These are phyloP conservation scores for Adelosebastes latens DNA, from an alignment of 2,797 vertebrate species.

Conservation along the genomic window DNA sequence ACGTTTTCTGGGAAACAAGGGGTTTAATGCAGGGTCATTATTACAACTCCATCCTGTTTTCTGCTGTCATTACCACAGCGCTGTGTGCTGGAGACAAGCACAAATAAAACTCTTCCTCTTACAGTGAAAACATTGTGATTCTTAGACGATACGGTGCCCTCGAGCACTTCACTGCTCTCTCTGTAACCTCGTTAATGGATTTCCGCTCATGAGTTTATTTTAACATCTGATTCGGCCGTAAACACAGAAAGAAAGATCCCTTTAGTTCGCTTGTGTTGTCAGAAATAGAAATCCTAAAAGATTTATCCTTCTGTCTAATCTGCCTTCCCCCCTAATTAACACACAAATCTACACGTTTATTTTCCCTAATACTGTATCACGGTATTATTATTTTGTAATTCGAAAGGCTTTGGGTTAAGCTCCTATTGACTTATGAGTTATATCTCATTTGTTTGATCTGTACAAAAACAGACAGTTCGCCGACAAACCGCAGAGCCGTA, in stretches of 20 bases:
- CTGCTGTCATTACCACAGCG: slow-evolving; percentile 13
- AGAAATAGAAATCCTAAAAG: slow-evolving; percentile 8
- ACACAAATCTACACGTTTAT: neutral
- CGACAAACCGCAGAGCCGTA: too few species aligned
- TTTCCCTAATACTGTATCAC: neutral
- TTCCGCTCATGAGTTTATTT: neutral
- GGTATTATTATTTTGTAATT: slow-evolving; percentile 31
- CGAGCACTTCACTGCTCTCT: neutral
- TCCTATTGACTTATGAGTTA: neutral
- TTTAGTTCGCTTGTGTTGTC: neutral
- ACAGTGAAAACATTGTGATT: neutral
- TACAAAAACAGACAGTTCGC: neutral
- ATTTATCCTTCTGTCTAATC: neutral
- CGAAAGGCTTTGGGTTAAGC: slow-evolving; percentile 26
- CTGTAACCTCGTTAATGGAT: slow-evolving; percentile 9
- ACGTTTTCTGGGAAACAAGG: slow-evolving; percentile 46
- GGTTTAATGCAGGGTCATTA: slow-evolving; percentile 55
- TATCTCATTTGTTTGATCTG: neutral
- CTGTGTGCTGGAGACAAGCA: neutral
- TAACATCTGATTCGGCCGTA: neutral
- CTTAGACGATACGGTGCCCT: neutral
- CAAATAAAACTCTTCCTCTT: neutral
- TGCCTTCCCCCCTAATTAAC: neutral
- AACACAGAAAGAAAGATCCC: neutral
- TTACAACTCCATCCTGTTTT: slow-evolving; percentile 33